Evolutionary conservation across 2,113 vertebrate genomes (phyloP).

Genomic region (Shinisaurus crocodilurus): DNA sequence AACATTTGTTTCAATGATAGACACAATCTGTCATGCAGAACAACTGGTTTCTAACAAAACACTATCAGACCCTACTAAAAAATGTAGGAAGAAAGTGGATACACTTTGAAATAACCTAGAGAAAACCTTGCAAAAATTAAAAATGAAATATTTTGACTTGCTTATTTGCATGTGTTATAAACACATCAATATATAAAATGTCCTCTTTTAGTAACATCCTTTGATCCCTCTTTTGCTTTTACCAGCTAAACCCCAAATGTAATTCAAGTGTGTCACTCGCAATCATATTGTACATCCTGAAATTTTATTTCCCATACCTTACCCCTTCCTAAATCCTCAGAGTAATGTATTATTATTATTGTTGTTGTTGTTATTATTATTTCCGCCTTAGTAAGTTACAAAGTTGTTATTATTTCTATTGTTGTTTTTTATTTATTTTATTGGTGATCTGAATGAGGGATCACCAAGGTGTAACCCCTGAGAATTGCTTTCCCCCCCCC

Average conservation of each 20-base stretch:
- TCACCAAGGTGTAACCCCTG: background rate
- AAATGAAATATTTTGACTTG: background rate
- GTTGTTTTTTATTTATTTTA: too few relatives aligned
- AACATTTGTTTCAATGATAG: rapidly evolving
- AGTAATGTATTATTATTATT: background rate
- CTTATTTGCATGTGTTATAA: background rate
- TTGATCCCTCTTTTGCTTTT: background rate
- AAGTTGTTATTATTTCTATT: background rate
- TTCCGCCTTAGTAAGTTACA: background rate
- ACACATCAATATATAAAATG: background rate
- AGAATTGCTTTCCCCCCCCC: background rate
- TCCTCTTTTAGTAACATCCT: background rate
- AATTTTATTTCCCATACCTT: background rate
- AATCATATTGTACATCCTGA: background rate
- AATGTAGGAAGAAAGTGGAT: too few relatives aligned
- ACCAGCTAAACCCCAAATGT: background rate
- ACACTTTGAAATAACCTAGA: background rate
- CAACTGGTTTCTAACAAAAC: background rate
- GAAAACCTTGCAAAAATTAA: background rate
- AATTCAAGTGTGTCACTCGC: background rate
- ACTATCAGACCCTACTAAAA: background rate
- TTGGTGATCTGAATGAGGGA: background rate
- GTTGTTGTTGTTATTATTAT: background rate
- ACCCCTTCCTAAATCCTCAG: too few relatives aligned
- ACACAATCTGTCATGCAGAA: constrained; percentile 9